These are phyloP conservation scores for Leptinotarsa undecemlineata DNA, from an alignment of 1,140 invertebrate species.

Conservation along the genomic window DNA sequence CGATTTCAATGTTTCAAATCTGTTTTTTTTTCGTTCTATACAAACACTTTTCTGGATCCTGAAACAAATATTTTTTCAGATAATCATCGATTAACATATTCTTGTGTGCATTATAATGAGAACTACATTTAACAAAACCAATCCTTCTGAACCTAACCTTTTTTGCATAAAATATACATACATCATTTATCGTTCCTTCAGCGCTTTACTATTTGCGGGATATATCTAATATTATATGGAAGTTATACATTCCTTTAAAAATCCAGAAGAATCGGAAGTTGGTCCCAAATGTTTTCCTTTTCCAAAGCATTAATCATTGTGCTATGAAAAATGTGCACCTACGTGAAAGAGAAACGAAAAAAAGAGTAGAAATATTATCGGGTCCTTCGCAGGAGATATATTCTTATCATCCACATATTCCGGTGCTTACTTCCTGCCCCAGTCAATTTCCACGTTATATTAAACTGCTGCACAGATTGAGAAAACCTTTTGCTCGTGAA, in stretches of 20 bases:
- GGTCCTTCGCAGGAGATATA: background rate
- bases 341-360: background rate
- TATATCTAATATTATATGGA: background rate
- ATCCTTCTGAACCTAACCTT: too few relatives aligned
- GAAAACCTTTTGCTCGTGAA: background rate
- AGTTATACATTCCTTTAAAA: background rate
- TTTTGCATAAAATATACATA: background rate
- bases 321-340: background rate
- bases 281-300: background rate
- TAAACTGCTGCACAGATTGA: background rate
- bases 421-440: background rate
- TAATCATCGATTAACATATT: too few relatives aligned
- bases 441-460: background rate
- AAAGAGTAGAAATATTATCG: background rate
- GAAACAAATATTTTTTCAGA: too few relatives aligned
- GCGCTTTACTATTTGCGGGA: background rate
- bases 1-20: too few relatives aligned
- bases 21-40: too few relatives aligned
- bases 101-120: too few relatives aligned
- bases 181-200: background rate
- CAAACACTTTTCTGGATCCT: too few relatives aligned
- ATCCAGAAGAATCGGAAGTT: background rate
- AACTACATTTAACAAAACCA: too few relatives aligned
- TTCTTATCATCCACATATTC: background rate
- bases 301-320: background rate